These are phyloP conservation scores for Ginglymostoma cirratum DNA, from an alignment of 2,113 vertebrate species.

Conservation along the genomic window DNA sequence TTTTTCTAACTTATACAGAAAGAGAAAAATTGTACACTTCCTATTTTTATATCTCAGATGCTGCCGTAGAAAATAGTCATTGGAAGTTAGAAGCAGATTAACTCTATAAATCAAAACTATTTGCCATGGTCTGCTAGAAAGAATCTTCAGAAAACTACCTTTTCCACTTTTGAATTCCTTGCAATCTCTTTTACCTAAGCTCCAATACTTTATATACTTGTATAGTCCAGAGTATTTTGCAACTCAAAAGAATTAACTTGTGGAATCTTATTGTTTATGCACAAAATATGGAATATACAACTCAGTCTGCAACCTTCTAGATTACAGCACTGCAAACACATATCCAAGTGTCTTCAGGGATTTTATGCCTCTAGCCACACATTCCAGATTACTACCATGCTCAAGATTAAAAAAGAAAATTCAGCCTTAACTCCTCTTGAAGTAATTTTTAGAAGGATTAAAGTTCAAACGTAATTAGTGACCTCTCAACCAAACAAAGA, in stretches of 20 bases:
- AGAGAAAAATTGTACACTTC: background rate
- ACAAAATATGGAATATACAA: too few species aligned
- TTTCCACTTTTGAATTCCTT: background rate
- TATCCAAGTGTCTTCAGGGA: too few species aligned
- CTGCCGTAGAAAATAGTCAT: background rate
- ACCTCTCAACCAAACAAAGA: too few species aligned
- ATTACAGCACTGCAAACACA: too few species aligned
- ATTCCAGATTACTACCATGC: too few species aligned
- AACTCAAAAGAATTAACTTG: background rate
- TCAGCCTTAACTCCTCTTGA: too few species aligned
- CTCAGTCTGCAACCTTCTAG: too few species aligned
- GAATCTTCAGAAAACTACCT: background rate
- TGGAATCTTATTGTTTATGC: background rate
- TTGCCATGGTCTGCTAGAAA: background rate
- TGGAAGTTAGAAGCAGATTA: background rate
- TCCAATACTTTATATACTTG: background rate
- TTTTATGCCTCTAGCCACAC: too few species aligned
- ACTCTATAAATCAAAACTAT: background rate
- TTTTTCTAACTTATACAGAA: background rate
- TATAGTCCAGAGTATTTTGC: background rate
- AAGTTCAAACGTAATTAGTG: too few species aligned
- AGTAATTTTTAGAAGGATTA: too few species aligned
- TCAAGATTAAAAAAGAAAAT: too few species aligned
- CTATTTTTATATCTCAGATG: background rate
- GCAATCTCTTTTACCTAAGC: background rate